Conservation (phyloP, 1,140 invertebrate genomes). For the Drosophila orena region DNA sequence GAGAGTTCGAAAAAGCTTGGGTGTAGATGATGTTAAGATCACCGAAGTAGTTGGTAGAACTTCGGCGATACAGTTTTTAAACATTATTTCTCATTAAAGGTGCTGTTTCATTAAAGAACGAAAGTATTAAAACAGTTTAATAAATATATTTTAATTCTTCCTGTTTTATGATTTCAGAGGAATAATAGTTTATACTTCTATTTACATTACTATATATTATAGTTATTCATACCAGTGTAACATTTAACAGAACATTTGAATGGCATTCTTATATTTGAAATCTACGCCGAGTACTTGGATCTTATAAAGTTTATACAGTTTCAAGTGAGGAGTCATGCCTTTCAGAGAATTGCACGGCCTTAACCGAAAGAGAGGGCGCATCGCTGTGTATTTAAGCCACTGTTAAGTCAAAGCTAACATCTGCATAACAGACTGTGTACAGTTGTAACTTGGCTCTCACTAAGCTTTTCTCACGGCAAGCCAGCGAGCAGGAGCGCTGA, state of each 20-base stretch:
- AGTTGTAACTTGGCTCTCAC: conserved; percentile 39
- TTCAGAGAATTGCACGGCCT: background rate
- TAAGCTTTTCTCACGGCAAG: conserved; percentile 27
- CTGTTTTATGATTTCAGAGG: too few relatives aligned
- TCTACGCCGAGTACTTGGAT: background rate
- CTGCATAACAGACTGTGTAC: conserved; percentile 22
- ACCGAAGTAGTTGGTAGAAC: background rate
- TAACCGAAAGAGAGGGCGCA: background rate
- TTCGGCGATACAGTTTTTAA: background rate
- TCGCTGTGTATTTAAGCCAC: conserved; percentile 15
- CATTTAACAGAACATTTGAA: too few relatives aligned
- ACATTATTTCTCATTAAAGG: background rate
- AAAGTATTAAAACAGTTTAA: background rate
- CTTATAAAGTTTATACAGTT: too few relatives aligned
- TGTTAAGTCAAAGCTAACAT: conserved; percentile 11
- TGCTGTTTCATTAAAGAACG: background rate
- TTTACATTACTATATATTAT: too few relatives aligned
- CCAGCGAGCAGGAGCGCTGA: conserved; percentile 7
- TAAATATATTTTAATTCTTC: too few relatives aligned
- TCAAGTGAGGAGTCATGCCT: too few relatives aligned
- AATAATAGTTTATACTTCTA: too few relatives aligned
- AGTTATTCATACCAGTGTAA: too few relatives aligned
- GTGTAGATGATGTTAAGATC: conserved; percentile 12
- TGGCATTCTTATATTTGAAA: too few relatives aligned
- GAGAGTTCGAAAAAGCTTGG: background rate